Conservation (phyloP, 35 echinoderm and acorn worm genomes). For the Ophiothrix spiculata region DNA sequence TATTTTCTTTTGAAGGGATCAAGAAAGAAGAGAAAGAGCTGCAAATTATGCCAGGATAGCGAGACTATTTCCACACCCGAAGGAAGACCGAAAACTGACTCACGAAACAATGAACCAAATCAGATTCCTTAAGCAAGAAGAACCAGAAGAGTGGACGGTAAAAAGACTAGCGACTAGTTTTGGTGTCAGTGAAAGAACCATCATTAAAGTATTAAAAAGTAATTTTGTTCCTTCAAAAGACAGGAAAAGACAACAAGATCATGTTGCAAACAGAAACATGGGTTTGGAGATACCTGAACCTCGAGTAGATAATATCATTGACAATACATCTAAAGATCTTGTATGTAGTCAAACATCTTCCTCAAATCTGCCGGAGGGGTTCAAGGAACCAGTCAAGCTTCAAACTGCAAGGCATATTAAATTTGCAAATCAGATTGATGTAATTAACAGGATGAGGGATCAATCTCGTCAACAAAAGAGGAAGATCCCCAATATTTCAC, state of each 20-base stretch:
- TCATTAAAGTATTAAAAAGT: slow-evolving; percentile 84
- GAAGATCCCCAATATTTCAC: too few species aligned
- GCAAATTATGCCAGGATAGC: slow-evolving; percentile 39
- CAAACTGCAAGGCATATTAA: not conserved
- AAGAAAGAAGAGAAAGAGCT: slow-evolving; percentile 31
- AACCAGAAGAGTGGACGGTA: slow-evolving; percentile 81
- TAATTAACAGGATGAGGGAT: not conserved
- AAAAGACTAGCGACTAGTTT: slow-evolving; percentile 72
- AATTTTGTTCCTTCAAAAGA: slow-evolving; percentile 60
- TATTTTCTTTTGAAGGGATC: slow-evolving; percentile 68
- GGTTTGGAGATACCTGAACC: not conserved
- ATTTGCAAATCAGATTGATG: not conserved
- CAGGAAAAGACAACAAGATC: slow-evolving; percentile 48
- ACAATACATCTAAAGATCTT: not conserved
- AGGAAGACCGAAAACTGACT: slow-evolving; percentile 48
- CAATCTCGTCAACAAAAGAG: too few species aligned
- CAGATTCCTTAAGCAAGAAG: slow-evolving; percentile 69
- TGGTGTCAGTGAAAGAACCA: slow-evolving; percentile 46
- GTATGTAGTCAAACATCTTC: not conserved
- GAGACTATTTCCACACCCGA: slow-evolving; percentile 33
- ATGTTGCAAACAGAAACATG: slow-evolving; percentile 28
- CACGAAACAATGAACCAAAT: slow-evolving; percentile 86
- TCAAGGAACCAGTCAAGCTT: not conserved
- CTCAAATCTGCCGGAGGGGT: not conserved
- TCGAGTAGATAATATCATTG: not conserved